Percentiles rank a stretch among this genome's conserved stretches.
phyloP scores from a whole-genome alignment of 2,797 vertebrate species.

The Psittacula derbiana region DNA sequence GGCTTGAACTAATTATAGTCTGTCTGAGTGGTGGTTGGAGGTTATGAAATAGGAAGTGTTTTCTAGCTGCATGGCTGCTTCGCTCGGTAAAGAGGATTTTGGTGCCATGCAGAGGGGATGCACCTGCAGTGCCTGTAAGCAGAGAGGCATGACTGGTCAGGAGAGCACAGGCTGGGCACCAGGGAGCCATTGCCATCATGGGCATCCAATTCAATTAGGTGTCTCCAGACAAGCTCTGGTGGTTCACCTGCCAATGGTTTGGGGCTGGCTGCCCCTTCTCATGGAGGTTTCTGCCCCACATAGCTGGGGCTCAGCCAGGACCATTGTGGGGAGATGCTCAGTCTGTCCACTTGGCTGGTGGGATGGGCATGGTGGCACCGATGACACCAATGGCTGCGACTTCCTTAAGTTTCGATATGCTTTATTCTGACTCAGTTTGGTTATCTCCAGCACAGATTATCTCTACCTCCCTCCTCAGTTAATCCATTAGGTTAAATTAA shows the following conservation, averaged over 20 bases:
- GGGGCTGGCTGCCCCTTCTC: background rate
- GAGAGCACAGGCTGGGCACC: background rate
- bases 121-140: conserved; percentile 3
- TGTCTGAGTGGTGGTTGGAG: background rate
- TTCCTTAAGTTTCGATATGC: background rate
- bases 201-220: background rate
- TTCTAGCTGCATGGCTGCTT: conserved; percentile 1
- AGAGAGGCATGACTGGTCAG: background rate
- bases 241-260: rapidly evolving
- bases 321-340: background rate
- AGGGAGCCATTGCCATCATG: background rate
- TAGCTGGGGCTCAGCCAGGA: rapidly evolving
- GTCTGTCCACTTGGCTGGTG: rapidly evolving
- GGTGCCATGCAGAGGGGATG: background rate
- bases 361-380: rapidly evolving
- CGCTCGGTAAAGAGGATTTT: rapidly evolving
- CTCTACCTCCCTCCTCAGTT: background rate
- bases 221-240: background rate
- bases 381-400: background rate
- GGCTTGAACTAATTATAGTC: background rate
- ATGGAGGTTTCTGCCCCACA: rapidly evolving
- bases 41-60: background rate
- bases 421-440: background rate
- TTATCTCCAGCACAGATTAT: background rate
- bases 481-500: background rate